Evolutionary conservation across 2,888 invertebrate genomes (phyloP).

Genomic region (Asteroscopus sphinx): DNA sequence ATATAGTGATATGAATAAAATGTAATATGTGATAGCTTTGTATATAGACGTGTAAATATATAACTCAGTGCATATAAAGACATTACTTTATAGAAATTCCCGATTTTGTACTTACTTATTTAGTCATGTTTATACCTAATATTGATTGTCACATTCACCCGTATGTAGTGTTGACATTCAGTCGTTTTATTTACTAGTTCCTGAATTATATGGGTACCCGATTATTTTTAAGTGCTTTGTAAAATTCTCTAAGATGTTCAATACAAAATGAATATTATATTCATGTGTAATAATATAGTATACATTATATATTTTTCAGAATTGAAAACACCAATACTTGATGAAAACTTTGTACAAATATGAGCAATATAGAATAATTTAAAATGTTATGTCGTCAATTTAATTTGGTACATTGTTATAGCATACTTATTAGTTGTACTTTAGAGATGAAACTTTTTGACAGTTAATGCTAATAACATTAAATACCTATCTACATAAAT

Average conservation of each 20-base stretch:
- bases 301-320: slow-evolving; percentile 83
- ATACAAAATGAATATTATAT: slow-evolving; percentile 70
- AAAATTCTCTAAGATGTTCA: slow-evolving; percentile 74
- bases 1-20: slow-evolving; percentile 87
- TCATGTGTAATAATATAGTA: slow-evolving; percentile 80
- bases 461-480: slow-evolving; percentile 71
- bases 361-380: slow-evolving; percentile 88
- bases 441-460: slow-evolving; percentile 71
- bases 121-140: slow-evolving; percentile 73
- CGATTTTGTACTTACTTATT: slow-evolving; percentile 86
- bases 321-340: slow-evolving; percentile 87
- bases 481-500: slow-evolving; percentile 55
- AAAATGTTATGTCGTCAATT: slow-evolving; percentile 80
- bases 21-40: slow-evolving; percentile 90
- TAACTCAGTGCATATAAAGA: slow-evolving; percentile 79
- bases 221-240: slow-evolving; percentile 74
- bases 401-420: slow-evolving; percentile 84
- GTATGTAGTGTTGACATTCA: slow-evolving; percentile 69
- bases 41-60: slow-evolving; percentile 87
- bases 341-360: slow-evolving; percentile 89
- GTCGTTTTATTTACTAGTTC: slow-evolving; percentile 78
- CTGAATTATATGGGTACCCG: slow-evolving; percentile 78
- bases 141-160: slow-evolving; percentile 63
- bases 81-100: slow-evolving; percentile 74
- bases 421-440: slow-evolving; percentile 80